Conservation (phyloP, 23 tunicate genomes). For the Oikopleura vanhoeffeni region DNA sequence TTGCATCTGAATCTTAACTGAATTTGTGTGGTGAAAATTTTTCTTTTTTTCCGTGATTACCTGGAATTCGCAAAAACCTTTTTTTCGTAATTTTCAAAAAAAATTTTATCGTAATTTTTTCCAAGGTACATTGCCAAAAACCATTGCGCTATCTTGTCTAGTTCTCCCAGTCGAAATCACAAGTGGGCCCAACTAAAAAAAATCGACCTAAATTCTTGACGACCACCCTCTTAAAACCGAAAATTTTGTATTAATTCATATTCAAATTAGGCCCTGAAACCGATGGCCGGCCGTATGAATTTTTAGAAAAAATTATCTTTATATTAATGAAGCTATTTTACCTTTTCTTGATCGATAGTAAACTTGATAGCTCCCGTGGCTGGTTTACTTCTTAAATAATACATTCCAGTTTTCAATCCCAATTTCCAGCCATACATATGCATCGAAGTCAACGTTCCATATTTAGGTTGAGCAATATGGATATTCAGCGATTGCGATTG, state of each 20-base stretch:
- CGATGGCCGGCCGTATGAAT: neutral
- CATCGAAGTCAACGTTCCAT: constrained; percentile 86
- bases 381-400: constrained; percentile 78
- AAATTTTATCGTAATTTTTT: too few relatives aligned
- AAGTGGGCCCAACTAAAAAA: too few relatives aligned
- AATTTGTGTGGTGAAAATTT: too few relatives aligned
- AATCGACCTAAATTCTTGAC: too few relatives aligned
- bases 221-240: neutral
- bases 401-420: constrained; percentile 98
- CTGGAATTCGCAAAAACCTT: too few relatives aligned
- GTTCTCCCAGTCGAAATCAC: too few relatives aligned
- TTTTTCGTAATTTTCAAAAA: too few relatives aligned
- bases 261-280: neutral
- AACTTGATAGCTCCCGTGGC: constrained; percentile 95
- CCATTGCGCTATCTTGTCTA: too few relatives aligned
- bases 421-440: constrained; percentile 90
- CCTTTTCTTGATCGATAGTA: constrained; percentile 77
- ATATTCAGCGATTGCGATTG: constrained; percentile 87
- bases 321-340: too few relatives aligned
- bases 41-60: too few relatives aligned
- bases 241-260: neutral
- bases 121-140: too few relatives aligned
- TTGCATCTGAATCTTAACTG: too few relatives aligned
- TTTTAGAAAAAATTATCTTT: constrained; percentile 8
- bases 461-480: constrained; percentile 88